phyloP scores from a whole-genome alignment of 2,113 vertebrate species.

The Puntigrus tetrazona region DNA sequence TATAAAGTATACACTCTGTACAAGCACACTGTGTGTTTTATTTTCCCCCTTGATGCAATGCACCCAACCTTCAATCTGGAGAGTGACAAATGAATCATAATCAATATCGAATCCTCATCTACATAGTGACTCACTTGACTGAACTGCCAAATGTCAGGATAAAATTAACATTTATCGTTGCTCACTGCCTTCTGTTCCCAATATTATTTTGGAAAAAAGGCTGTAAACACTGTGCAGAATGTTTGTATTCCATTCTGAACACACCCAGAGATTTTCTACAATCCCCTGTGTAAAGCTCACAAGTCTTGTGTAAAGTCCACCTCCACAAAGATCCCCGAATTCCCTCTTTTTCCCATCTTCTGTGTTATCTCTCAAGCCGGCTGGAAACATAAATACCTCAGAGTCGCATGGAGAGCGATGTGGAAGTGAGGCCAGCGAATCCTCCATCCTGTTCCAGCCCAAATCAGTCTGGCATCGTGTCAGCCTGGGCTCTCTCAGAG shows the following conservation, averaged over 20 bases:
- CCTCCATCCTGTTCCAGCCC: constrained; percentile 50
- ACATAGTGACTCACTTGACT: neutral
- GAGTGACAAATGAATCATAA: neutral
- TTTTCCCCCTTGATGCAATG: neutral
- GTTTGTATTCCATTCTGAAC: neutral
- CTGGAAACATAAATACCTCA: constrained; percentile 64
- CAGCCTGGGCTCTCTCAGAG: constrained; percentile 62
- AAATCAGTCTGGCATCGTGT: constrained; percentile 68
- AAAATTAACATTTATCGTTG: neutral
- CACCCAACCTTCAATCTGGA: neutral
- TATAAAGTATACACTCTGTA: neutral
- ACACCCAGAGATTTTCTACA: neutral
- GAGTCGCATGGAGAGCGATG: constrained; percentile 60
- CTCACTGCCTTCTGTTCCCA: neutral
- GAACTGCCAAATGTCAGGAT: neutral
- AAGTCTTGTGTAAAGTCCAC: neutral
- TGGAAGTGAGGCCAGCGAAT: constrained; percentile 41
- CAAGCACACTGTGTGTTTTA: neutral
- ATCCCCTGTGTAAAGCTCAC: neutral
- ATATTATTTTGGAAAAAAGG: neutral
- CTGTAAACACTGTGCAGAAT: neutral
- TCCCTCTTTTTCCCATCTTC: neutral
- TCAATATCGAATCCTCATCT: neutral
- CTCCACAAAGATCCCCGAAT: neutral
- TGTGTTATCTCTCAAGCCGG: neutral